Evolutionary conservation across 2,888 invertebrate genomes (phyloP).

Genomic region (Nomada fucata): DNA sequence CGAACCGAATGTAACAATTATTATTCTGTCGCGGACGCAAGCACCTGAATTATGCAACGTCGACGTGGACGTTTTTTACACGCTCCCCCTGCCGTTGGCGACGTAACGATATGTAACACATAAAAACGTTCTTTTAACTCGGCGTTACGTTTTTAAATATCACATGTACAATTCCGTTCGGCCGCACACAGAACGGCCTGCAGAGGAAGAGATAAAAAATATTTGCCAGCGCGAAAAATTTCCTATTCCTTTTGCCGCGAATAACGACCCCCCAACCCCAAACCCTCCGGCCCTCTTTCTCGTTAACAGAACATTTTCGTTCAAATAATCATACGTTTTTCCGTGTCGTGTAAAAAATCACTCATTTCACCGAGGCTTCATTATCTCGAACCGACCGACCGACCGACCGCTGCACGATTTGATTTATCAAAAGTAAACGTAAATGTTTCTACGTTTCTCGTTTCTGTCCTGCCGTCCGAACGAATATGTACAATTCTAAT

Average conservation of each 20-base stretch:
- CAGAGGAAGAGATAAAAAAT: background rate
- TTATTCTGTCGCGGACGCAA: no score
- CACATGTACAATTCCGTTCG: slow-evolving; percentile 39
- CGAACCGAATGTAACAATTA: no score
- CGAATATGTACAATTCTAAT: no score
- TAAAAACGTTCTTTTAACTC: slow-evolving; percentile 14
- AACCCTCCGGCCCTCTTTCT: background rate
- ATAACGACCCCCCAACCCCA: background rate
- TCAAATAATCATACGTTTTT: slow-evolving; percentile 25
- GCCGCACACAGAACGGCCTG: background rate
- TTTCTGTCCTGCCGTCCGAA: no score
- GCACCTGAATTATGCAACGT: background rate
- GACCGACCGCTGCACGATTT: background rate
- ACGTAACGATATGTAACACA: background rate
- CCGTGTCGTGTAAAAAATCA: background rate
- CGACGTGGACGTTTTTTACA: background rate
- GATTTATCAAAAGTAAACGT: slow-evolving; percentile 3
- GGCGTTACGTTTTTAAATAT: slow-evolving; percentile 28
- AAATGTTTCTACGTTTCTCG: background rate
- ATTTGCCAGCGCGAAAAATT: slow-evolving; percentile 5
- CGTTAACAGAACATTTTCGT: slow-evolving; percentile 26
- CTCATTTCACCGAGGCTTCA: slow-evolving; percentile 5
- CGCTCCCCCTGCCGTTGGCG: background rate
- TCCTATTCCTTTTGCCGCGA: background rate
- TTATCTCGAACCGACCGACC: background rate